These are phyloP conservation scores for Diadegma fenestrale DNA, from an alignment of 2,888 invertebrate genomes.

Conservation along the genomic window DNA sequence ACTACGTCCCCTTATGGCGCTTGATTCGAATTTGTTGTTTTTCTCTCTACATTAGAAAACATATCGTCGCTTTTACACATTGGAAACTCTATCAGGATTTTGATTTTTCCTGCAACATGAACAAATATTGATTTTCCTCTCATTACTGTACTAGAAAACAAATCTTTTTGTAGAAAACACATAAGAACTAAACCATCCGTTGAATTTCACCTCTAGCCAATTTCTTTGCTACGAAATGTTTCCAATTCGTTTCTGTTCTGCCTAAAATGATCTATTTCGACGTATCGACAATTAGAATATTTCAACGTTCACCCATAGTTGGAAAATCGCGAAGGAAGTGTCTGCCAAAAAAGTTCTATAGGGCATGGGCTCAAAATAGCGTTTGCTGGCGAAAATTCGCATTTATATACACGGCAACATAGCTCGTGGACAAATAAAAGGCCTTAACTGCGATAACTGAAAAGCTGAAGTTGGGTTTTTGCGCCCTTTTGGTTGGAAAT, in stretches of 20 bases:
- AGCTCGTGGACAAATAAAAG: background rate
- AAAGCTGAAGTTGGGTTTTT: background rate
- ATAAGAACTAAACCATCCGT: background rate
- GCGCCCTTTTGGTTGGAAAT: slow-evolving; percentile 16
- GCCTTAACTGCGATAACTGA: background rate
- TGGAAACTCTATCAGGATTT: background rate
- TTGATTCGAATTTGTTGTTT: background rate
- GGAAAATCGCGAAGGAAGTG: no score
- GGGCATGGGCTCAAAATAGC: background rate
- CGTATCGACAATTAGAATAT: background rate
- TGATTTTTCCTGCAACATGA: background rate
- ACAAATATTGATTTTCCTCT: background rate
- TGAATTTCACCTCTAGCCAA: background rate
- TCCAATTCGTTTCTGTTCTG: background rate
- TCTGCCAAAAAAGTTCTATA: background rate
- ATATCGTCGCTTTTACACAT: background rate
- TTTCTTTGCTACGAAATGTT: background rate
- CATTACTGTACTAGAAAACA: background rate
- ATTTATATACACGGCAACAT: slow-evolving; percentile 5
- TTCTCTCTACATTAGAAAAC: background rate
- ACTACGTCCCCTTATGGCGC: background rate
- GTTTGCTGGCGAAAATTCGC: background rate
- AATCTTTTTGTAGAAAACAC: background rate
- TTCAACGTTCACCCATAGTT: background rate
- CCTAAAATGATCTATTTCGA: background rate